Evolutionary conservation across 92 coral and sea anemone species (phyloP).

Genomic region (Epizoanthus illoricatus): DNA sequence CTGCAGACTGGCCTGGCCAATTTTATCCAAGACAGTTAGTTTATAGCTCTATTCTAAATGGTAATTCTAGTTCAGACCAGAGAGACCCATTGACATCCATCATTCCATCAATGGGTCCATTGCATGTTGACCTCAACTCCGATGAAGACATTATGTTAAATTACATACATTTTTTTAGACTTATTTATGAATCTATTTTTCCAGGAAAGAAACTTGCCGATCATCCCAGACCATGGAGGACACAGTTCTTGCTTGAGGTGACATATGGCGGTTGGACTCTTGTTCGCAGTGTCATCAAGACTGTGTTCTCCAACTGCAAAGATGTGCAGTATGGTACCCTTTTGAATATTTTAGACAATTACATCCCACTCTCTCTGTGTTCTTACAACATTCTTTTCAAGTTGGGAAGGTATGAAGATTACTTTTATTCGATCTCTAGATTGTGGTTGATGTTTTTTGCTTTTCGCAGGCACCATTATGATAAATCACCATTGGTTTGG

Average conservation of each 20-base stretch:
- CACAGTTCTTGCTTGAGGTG: conserved; percentile 48
- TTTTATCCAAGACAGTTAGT: conserved; percentile 50
- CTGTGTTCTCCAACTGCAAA: conserved; percentile 1
- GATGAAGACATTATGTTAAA: conserved; percentile 48
- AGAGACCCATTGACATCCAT: conserved; percentile 38
- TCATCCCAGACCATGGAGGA: conserved; percentile 59
- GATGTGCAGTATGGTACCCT: conserved; percentile 3
- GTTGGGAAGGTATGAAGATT: not conserved
- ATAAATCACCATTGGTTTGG: conserved; percentile 14
- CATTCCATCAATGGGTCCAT: conserved; percentile 52
- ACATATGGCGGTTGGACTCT: conserved; percentile 58
- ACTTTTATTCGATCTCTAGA: conserved; percentile 22
- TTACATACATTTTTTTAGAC: conserved; percentile 28
- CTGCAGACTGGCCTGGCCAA: conserved; percentile 62
- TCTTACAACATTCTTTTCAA: conserved; percentile 18
- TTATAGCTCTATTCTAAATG: conserved; percentile 7
- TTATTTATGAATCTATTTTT: conserved; percentile 43
- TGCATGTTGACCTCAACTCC: conserved; percentile 50
- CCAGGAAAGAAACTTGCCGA: conserved; percentile 50
- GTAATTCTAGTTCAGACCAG: not conserved
- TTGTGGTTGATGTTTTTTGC: conserved; percentile 32
- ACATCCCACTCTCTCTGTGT: conserved; percentile 12
- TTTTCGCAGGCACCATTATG: conserved; percentile 24
- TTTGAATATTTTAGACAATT: conserved; percentile 17
- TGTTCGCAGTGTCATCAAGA: not conserved